Conservation (phyloP, 2,888 invertebrate genomes). For the Nemotelus nigrinus region DNA sequence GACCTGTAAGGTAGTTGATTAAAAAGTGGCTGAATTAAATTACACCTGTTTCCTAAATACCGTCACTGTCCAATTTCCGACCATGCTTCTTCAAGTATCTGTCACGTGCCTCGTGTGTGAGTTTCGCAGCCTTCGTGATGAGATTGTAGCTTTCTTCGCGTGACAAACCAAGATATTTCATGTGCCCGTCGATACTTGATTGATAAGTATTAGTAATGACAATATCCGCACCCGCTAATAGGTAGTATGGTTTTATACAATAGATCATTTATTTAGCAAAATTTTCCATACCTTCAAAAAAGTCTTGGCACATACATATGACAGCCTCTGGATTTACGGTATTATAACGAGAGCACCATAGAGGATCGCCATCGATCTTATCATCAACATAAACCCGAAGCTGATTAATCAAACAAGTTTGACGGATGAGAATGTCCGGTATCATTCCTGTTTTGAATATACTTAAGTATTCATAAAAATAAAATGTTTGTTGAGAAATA, state of each 20-base stretch:
- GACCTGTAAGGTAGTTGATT: background rate
- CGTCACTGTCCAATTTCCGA: background rate
- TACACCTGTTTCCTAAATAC: background rate
- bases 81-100: constrained; percentile 68
- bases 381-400: constrained; percentile 79
- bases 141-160: constrained; percentile 75
- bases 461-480: too few relatives aligned
- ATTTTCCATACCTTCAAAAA: constrained; percentile 73
- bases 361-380: constrained; percentile 81
- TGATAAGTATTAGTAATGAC: constrained; percentile 92
- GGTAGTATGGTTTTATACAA: background rate
- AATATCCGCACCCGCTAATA: constrained; percentile 82
- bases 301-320: constrained; percentile 82
- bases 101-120: constrained; percentile 78
- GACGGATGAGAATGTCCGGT: background rate
- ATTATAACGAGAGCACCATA: constrained; percentile 89
- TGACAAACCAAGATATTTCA: constrained; percentile 75
- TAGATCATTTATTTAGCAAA: too few relatives aligned
- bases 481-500: too few relatives aligned
- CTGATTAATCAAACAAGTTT: constrained; percentile 67
- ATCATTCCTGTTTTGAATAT: background rate
- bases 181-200: constrained; percentile 81
- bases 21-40: too few relatives aligned
- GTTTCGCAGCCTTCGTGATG: constrained; percentile 76
- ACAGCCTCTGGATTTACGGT: constrained; percentile 83